Evolutionary conservation across 2,113 vertebrate species (phyloP).

Genomic region (Rana temporaria): DNA sequence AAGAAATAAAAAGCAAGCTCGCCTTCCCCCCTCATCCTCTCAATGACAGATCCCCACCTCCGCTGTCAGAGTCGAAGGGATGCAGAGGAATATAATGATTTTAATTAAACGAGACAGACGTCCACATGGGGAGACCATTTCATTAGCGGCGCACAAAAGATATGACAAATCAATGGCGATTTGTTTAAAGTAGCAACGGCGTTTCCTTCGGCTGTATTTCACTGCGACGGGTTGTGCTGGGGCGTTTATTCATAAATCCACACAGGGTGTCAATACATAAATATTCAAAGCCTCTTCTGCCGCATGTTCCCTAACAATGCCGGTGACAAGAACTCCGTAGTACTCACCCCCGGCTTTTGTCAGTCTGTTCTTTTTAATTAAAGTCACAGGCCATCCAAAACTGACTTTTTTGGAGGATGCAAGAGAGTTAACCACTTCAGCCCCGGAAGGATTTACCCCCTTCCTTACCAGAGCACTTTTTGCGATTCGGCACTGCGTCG

Average conservation of each 20-base stretch:
- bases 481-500: too few species aligned
- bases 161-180: constrained; percentile 38
- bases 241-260: constrained; percentile 1
- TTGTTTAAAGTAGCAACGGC: neutral
- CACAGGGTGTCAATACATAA: constrained; percentile 5
- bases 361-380: too few species aligned
- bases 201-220: constrained; percentile 7
- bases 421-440: too few species aligned
- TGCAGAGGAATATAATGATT: constrained; percentile 20
- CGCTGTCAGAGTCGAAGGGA: neutral
- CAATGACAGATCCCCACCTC: neutral
- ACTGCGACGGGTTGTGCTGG: neutral
- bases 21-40: neutral
- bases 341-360: too few species aligned
- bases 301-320: neutral
- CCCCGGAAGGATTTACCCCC: too few species aligned
- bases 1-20: neutral
- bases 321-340: neutral
- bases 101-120: constrained; percentile 13
- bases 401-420: too few species aligned
- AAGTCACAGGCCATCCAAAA: too few species aligned
- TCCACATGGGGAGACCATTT: constrained; percentile 17
- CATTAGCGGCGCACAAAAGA: constrained; percentile 28
- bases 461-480: too few species aligned
- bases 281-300: neutral